Percentiles rank a stretch among this genome's conserved stretches.
Conservation (phyloP, 2,888 invertebrate genomes). For the Desoria tigrina region DNA sequence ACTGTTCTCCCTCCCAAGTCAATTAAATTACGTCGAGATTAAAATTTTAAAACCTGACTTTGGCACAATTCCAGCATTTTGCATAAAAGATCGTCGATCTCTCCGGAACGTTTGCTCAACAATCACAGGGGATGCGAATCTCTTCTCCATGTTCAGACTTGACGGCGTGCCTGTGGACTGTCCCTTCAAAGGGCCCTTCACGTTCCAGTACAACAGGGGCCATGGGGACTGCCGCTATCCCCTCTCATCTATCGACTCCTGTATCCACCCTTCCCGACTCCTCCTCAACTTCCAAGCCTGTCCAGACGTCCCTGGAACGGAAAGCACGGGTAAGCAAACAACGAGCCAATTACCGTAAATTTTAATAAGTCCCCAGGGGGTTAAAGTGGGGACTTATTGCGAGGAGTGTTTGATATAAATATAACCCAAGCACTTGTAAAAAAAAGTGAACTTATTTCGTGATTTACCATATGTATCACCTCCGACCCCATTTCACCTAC, state of each 20-base stretch:
- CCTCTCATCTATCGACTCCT: constrained; percentile 87
- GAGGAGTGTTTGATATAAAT: too few relatives aligned
- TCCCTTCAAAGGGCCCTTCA: constrained; percentile 83
- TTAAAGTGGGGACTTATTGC: too few relatives aligned
- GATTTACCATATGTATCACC: too few relatives aligned
- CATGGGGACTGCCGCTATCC: constrained; percentile 86
- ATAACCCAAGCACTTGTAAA: too few relatives aligned
- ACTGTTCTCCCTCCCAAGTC: background rate
- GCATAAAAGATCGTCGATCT: constrained; percentile 39
- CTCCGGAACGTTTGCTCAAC: constrained; percentile 40
- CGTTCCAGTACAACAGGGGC: constrained; percentile 88
- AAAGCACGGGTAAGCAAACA: constrained; percentile 74
- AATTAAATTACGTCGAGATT: constrained; percentile 6
- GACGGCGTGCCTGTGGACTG: constrained; percentile 84
- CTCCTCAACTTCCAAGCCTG: constrained; percentile 91
- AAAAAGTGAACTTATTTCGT: too few relatives aligned
- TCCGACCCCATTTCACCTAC: too few relatives aligned
- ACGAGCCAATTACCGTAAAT: too few relatives aligned
- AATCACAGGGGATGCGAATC: constrained; percentile 72
- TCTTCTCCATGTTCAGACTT: constrained; percentile 87
- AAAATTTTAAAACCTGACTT: too few relatives aligned
- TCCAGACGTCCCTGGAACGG: constrained; percentile 86
- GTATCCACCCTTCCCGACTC: constrained; percentile 85
- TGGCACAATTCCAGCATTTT: constrained; percentile 42
- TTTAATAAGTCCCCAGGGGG: too few relatives aligned